Evolutionary conservation across 2,888 invertebrate genomes (phyloP), one percentile per base, ranked within the genome.

Genomic region (Anarsia innoxiella): DNA sequence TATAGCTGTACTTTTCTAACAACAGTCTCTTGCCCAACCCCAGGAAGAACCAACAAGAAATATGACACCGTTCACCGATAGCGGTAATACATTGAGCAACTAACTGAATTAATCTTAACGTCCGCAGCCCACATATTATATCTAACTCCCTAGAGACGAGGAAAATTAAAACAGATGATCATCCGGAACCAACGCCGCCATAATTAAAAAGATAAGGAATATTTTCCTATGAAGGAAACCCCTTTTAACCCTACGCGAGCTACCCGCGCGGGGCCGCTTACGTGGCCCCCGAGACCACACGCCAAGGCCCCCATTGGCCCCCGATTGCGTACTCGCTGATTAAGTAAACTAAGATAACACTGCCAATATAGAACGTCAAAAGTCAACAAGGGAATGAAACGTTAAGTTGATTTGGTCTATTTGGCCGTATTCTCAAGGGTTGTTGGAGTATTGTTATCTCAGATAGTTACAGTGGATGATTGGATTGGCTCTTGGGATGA

Each of bases 141-240:
- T 62, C 64, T 47, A 48, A 37, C 49, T 68, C 76, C 78, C 75
- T 31, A 45, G 60, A 63, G 70, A 62, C 63, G 44, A 47, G 59
- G 56, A 73, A 77, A 80, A 83, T 82, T 82, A 82, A 83, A 83
- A 83, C 78, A 72, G 80, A 80, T 75, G 82, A 83, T 78, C 74
- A 65, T 63, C 62, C 73, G 69, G 65, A 75, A 73, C 73, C 65
- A 63, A 61, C 64, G 62, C 72, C 58, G 66, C 69, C 68, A 78
- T 84, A 83, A 84, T 84, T 84, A 83, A 84, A 84, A 83, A 83
- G 83, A 84, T 84, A 84, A 83, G 82, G 73, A 79, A 78, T 76
- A 79, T 77, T 77, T 79, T 79, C 75, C 66, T 74, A 26, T 15
- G 64, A 68, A 64, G 65, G 65, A 68, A 70, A 76, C 77, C 80